Base-by-base conservation (phyloP, 2,888 invertebrate species). In the Acleris cristana region DNA sequence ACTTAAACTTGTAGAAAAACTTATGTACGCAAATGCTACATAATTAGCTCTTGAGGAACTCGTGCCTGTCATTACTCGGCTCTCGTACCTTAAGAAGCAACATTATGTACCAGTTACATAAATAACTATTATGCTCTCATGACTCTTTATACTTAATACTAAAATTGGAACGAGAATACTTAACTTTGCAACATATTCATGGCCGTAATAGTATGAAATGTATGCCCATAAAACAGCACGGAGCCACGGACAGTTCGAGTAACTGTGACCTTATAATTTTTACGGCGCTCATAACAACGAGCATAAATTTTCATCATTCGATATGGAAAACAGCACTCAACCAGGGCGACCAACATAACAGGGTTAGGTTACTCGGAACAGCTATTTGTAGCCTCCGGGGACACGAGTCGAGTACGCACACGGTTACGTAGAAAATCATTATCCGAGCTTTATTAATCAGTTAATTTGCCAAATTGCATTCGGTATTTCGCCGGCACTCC, bases 391-490 rank as follows among this genome's bases (percentile, higher is more conserved):
- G 62, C 62, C 67, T 51, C 53, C 40, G 16, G 62, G 58, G 66
- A 49, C 10, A 30, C 40, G 49, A 34, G 30, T 56, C 40, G 49
- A 49, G 30, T 56, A 52, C 23, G 48, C 21, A 34, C 61, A 51
- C 55, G 55, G 48, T 56, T 54, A 58, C 57, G 57, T 23, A 60
- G 57, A 56, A 64, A 70, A 59, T 57, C 68, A 70, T 60, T 57
- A 56, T 21, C 55, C 30, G 40, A 66, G 61, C 61, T 66, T 65
- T 62, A 65, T 61, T 61, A 78, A 75, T 77, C 72, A 71, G 78
- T 78, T 81, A 77, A 82, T 81, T 81, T 81, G 76, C 74, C 72
- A 78, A 80, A 83, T 82, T 78, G 76, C 78, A 72, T 76, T 78
- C 73, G 74, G 76, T 72, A 79, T 76, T 67, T 73, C 68, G 71